These are phyloP conservation scores for Pipistrellus kuhlii DNA, from an alignment of 2,797 vertebrate genomes.

Conservation along the genomic window DNA sequence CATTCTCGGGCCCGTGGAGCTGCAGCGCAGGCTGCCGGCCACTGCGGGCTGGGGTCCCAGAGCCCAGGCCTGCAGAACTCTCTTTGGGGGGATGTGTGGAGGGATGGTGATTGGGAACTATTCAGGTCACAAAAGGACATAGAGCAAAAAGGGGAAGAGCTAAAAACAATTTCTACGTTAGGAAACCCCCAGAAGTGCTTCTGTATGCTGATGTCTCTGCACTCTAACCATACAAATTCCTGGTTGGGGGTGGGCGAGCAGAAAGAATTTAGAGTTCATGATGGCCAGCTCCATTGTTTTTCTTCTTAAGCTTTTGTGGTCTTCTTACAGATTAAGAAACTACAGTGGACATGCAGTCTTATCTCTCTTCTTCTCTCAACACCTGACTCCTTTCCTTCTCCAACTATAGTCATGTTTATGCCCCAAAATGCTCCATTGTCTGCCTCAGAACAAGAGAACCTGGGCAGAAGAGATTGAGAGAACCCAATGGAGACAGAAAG, in stretches of 20 bases:
- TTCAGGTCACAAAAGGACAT: neutral
- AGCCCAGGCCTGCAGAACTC: neutral
- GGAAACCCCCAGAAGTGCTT: neutral
- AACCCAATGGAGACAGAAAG: neutral
- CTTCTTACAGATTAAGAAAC: neutral
- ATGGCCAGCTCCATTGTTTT: neutral
- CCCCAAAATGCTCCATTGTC: neutral
- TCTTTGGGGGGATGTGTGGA: neutral
- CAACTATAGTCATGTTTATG: neutral
- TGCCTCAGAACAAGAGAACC: neutral
- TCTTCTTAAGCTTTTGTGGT: neutral
- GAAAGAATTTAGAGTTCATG: neutral
- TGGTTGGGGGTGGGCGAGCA: neutral
- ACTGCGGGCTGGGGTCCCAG: neutral
- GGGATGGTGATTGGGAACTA: neutral
- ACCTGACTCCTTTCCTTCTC: neutral
- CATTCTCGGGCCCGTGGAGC: neutral
- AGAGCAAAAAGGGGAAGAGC: neutral
- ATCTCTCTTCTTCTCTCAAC: neutral
- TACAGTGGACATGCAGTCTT: neutral
- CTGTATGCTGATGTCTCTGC: neutral
- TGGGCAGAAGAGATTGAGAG: neutral
- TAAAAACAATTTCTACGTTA: neutral
- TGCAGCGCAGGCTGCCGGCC: neutral
- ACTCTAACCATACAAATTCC: neutral